Conservation (phyloP, 1,140 invertebrate species). For the Cheumatopsyche charites region DNA sequence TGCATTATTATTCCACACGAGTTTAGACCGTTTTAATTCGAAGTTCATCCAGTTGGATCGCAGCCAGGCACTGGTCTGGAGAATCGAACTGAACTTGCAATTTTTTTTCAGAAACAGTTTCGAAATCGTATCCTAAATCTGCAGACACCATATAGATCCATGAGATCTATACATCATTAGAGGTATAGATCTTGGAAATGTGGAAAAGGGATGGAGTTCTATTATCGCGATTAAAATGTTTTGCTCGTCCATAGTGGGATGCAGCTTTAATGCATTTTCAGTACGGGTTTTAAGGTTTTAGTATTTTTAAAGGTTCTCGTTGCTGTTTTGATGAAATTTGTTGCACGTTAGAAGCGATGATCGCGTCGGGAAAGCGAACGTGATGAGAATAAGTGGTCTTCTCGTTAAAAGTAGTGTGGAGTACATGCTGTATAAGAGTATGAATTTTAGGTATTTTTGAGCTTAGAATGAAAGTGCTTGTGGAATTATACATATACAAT, state of each 20-base stretch:
- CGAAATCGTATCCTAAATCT: too few relatives aligned
- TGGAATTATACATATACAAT: too few relatives aligned
- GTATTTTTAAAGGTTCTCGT: not conserved
- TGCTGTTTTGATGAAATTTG: conserved; percentile 6
- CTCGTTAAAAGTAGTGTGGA: not conserved
- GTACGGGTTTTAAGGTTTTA: too few relatives aligned
- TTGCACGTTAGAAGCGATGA: conserved; percentile 13
- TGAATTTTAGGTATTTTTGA: too few relatives aligned
- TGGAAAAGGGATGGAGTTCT: not conserved
- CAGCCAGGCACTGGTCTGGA: not conserved
- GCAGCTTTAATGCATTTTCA: conserved; percentile 2
- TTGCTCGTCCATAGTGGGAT: not conserved
- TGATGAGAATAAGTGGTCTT: conserved; percentile 8
- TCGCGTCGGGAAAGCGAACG: conserved; percentile 21
- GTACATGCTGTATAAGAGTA: conserved; percentile 1
- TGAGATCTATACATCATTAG: too few relatives aligned
- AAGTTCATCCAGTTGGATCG: not conserved
- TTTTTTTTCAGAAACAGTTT: not conserved
- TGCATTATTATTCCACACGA: too few relatives aligned
- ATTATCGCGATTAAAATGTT: not conserved
- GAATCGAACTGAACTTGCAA: not conserved
- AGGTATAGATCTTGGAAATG: too few relatives aligned
- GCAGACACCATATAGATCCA: too few relatives aligned
- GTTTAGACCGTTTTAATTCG: not conserved
- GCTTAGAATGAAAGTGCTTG: too few relatives aligned